Evolutionary conservation across 2,113 vertebrate genomes (phyloP), one percentile per base, ranked within the genome.

Genomic region (Dasyurus viverrinus): DNA sequence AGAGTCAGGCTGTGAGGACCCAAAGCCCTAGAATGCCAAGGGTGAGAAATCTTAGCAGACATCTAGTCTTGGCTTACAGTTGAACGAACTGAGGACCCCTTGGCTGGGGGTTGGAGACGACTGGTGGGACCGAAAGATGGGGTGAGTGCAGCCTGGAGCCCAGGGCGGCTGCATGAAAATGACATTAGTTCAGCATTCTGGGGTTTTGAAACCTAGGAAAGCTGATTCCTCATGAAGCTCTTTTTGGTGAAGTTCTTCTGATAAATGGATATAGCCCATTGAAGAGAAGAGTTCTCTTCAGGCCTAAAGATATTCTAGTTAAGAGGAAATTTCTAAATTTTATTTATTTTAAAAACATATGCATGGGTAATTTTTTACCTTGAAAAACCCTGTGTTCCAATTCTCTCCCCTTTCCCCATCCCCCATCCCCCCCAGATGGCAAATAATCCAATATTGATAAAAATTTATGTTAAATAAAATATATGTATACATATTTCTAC

Each of bases 281-380:
- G 46, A 14, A 76, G 55, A 42, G 89, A 25, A 0, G 30, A 30
- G 10, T 48, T 90, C 60, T 92, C 50, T 27, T 55, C 94, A 47
- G 90, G 95, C 90, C 55, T n/a, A 53, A 55, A 91, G 90, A 94
- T 25, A 47, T 46, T 95, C 68, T 91, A 53, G 53, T 55, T 92
- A 84, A 84, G 48, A 93, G 90, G 55, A 94, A 96, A 94, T 55
- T 89, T 95, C 54, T 52, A 26, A 89, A 8, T 90, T 50, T 50
- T 50, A 50, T 50, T 50, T 50, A 50, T 50, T 50, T 50, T 50
- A 4, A 50, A 50, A 50, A 50, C 50, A 50, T 50, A 9, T 50
- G 50, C 50, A 50, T 50, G 50, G 50, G 8, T 50, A 50, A 50
- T 50, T 50, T 50, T 50, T 50, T 7, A 50, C 50, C 50, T 50